A percentile compares a stretch with the other conserved stretches of the same genome.
These are phyloP conservation scores for Theropithecus gelada DNA, from an alignment of 2,113 vertebrate species.

Conservation along the genomic window DNA sequence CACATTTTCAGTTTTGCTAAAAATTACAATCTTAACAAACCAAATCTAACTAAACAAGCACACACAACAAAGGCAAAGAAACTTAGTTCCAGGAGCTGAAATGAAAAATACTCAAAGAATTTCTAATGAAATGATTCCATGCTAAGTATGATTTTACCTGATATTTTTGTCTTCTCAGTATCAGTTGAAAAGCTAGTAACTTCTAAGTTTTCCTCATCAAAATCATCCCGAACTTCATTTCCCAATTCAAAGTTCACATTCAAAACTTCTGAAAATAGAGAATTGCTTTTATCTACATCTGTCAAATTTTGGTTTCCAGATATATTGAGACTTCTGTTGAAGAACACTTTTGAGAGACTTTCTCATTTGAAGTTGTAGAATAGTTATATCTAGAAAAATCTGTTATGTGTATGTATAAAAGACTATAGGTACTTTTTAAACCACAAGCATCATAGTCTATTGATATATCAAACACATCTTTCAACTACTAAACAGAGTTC, in stretches of 20 bases:
- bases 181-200: slow-evolving; percentile 79
- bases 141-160: slow-evolving; percentile 79
- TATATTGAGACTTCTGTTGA: slow-evolving; percentile 56
- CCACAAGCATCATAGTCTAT: neutral
- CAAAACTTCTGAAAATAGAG: slow-evolving; percentile 80
- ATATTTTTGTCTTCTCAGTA: slow-evolving; percentile 60
- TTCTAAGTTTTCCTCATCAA: slow-evolving; percentile 89
- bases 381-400: slow-evolving; percentile 76
- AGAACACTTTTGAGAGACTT: slow-evolving; percentile 50
- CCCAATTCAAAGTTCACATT: slow-evolving; percentile 90
- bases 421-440: slow-evolving; percentile 21
- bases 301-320: slow-evolving; percentile 65
- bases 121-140: slow-evolving; percentile 55
- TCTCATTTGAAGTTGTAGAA: slow-evolving; percentile 64
- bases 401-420: slow-evolving; percentile 67
- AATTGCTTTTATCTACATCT: slow-evolving; percentile 69
- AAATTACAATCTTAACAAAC: slow-evolving; percentile 43
- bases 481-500: slow-evolving; percentile 53
- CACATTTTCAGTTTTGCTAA: slow-evolving; percentile 51
- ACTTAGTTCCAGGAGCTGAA: slow-evolving; percentile 1
- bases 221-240: slow-evolving; percentile 93
- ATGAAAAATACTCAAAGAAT: slow-evolving; percentile 40
- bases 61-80: slow-evolving; percentile 29
- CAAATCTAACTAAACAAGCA: slow-evolving; percentile 43
- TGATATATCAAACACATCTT: slow-evolving; percentile 36